These are phyloP conservation scores for Amphiprion ocellaris DNA, from an alignment of 2,113 vertebrate genomes.

Conservation along the genomic window DNA sequence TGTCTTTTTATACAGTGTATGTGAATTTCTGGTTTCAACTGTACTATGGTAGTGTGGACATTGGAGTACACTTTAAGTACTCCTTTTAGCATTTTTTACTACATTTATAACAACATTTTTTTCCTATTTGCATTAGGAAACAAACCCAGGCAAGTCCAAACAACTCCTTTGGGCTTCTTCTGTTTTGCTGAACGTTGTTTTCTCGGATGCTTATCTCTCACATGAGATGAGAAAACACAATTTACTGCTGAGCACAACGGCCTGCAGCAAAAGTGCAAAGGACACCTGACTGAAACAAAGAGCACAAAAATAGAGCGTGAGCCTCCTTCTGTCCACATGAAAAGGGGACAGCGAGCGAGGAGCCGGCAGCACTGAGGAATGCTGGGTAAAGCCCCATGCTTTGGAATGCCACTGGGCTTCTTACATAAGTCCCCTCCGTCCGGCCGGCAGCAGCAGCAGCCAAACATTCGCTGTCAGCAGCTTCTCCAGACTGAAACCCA, in stretches of 20 bases:
- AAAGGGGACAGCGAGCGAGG: constrained; percentile 21
- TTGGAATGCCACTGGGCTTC: constrained; percentile 59
- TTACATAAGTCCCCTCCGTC: constrained; percentile 57
- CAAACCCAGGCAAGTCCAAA: no score
- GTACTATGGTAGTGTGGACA: no score
- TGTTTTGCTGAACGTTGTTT: neutral
- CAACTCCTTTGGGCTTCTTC: no score
- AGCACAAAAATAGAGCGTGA: constrained; percentile 20
- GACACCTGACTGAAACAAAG: constrained; percentile 29
- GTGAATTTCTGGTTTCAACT: no score
- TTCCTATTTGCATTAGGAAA: no score
- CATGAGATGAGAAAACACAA: neutral
- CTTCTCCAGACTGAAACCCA: constrained; percentile 15
- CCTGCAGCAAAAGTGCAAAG: constrained; percentile 22
- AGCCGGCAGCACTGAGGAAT: constrained; percentile 63
- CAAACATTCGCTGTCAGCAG: constrained; percentile 24
- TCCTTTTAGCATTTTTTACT: neutral
- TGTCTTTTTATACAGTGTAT: no score
- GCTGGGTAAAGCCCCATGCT: constrained; percentile 65
- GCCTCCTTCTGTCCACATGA: constrained; percentile 27
- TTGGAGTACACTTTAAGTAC: neutral
- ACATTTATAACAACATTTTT: no score
- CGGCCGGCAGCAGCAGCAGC: constrained; percentile 15
- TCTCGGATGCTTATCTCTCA: accelerated
- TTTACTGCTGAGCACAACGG: constrained; percentile 1